Evolutionary conservation across 1,140 invertebrate species (phyloP), one percentile per base, ranked within the genome.

Genomic region (Branchinecta lynchi): DNA sequence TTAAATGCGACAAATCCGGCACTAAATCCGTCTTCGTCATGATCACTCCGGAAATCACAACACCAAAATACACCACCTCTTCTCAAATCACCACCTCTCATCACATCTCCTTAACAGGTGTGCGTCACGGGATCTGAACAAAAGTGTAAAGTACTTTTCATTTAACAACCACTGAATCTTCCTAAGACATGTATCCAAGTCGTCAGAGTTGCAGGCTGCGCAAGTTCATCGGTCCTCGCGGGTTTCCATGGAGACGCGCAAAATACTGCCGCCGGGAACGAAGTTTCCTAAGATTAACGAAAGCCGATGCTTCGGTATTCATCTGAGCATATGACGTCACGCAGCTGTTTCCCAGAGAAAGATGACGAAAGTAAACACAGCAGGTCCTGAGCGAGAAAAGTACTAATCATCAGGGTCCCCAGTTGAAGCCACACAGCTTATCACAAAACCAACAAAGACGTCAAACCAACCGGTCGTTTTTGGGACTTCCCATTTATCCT

Each of bases 1-100:
- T 98, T 76, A 98, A 87, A 82, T 98, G 94, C 77, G 92, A 96
- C 76, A 99, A 86, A 84, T 98, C 95, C 74, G 94, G 94, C 85
- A 92, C 17, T 20, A 60, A 60, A 60, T 60, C 51, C 51, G 51
- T 60, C 17, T 60, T 60, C 51, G 51, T 60, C 51, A 60, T 60
- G 51, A 15, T 60, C 32, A 32, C 32, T 32, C 32, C 32, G 32
- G 32, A 32, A 32, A 32, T 32, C 32, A 32, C 32, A 32, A 32
- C 32, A 32, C 32, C 32, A 32, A 32, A 32, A 32, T 3, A 60
- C 51, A 15, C 51, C 51, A 60, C 51, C 17, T 60, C 51, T 32
- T 15, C 51, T 60, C 51, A 60, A 20, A 20, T 12, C 51, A 60
- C 51, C 17, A 60, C 51, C 17, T 60, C 12, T 12, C 51, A 60